Percentiles rank a stretch among this genome's conserved stretches.
Conservation (phyloP, 2,888 invertebrate species). For the Phaonia tiefii region DNA sequence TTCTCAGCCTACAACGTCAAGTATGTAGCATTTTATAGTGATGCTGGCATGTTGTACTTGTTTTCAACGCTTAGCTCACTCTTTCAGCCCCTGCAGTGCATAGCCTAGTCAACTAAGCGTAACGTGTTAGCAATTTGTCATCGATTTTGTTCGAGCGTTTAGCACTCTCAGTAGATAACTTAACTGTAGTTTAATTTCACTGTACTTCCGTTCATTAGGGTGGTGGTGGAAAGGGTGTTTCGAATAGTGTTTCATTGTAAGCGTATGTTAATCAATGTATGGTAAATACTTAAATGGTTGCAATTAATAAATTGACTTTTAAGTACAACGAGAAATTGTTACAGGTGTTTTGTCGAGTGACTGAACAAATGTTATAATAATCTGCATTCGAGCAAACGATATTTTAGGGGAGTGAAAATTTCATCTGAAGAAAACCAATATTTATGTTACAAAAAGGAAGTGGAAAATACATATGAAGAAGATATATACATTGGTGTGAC, state of each 20-base stretch:
- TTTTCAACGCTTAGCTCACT: slow-evolving; percentile 16
- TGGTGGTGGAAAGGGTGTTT: slow-evolving; percentile 19
- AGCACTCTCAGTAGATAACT: slow-evolving; percentile 68
- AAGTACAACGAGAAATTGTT: slow-evolving; percentile 59
- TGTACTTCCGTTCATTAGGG: not conserved
- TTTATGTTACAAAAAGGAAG: no score
- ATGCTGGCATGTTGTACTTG: slow-evolving; percentile 41
- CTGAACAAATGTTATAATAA: slow-evolving; percentile 73
- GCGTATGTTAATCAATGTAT: slow-evolving; percentile 70
- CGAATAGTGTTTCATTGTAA: slow-evolving; percentile 24
- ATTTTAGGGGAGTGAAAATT: no score
- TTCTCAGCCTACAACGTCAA: slow-evolving; percentile 12
- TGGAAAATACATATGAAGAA: no score
- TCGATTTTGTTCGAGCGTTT: slow-evolving; percentile 79
- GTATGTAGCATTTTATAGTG: slow-evolving; percentile 45
- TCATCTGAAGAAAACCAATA: no score
- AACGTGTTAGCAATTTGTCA: slow-evolving; percentile 81
- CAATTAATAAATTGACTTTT: slow-evolving; percentile 79
- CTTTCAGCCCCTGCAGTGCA: slow-evolving; percentile 65
- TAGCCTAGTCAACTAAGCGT: slow-evolving; percentile 77
- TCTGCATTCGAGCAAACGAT: no score
- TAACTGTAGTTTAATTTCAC: slow-evolving; percentile 56
- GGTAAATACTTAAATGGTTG: slow-evolving; percentile 76
- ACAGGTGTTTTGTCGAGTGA: slow-evolving; percentile 31
- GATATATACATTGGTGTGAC: no score